These are phyloP conservation scores for Bombus balteatus DNA, from an alignment of 1,140 invertebrate genomes.

Conservation along the genomic window DNA sequence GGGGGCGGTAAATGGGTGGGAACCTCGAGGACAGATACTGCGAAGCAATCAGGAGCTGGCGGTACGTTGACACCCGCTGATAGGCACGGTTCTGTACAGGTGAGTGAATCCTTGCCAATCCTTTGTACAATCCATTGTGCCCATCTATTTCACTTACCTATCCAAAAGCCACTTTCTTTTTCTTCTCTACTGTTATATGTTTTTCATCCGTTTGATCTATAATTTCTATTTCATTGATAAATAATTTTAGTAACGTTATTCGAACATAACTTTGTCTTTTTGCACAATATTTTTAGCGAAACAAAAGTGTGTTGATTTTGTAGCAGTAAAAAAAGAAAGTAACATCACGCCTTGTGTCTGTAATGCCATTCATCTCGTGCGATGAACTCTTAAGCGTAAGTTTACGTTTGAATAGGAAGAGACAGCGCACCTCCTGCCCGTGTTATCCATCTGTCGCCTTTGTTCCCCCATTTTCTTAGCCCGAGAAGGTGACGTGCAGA, in stretches of 20 bases:
- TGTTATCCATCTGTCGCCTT: slow-evolving; percentile 13
- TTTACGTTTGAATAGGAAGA: slow-evolving; percentile 24
- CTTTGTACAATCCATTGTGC: slow-evolving; percentile 48
- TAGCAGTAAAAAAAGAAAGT: background rate
- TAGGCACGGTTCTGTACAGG: slow-evolving; percentile 96
- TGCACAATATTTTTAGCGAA: background rate
- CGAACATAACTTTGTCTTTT: background rate
- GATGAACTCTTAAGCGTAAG: background rate
- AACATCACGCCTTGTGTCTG: background rate
- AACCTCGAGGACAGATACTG: slow-evolving; percentile 84
- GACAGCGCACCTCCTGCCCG: slow-evolving; percentile 16
- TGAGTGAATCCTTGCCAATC: slow-evolving; percentile 82
- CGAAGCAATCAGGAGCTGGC: slow-evolving; percentile 86
- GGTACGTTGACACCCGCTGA: slow-evolving; percentile 94
- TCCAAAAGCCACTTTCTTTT: background rate
- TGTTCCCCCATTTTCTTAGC: slow-evolving; percentile 36
- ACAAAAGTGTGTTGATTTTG: background rate
- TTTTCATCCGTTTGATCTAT: background rate
- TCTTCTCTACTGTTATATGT: background rate
- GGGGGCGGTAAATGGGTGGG: slow-evolving; percentile 85
- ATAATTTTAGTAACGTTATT: background rate
- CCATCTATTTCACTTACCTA: background rate
- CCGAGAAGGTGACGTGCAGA: slow-evolving; percentile 32
- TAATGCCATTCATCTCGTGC: background rate
- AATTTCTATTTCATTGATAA: background rate